phyloP scores from a whole-genome alignment of 1,140 invertebrate species.

The Pogonomyrmex barbatus region DNA sequence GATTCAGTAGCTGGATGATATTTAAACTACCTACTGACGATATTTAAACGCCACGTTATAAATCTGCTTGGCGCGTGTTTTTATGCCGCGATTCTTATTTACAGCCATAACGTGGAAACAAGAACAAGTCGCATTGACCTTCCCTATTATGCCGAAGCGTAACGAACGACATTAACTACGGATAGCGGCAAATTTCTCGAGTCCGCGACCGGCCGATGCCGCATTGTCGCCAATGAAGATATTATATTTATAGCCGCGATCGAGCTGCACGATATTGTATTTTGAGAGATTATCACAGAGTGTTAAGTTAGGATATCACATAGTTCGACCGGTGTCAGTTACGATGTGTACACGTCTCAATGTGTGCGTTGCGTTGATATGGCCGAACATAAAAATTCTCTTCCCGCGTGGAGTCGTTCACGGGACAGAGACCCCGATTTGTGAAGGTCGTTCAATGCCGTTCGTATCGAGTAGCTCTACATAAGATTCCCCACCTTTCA shows the following conservation, averaged over 20 bases:
- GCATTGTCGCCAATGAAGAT: conserved; percentile 40
- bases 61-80: conserved; percentile 30
- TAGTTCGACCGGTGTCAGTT: conserved; percentile 46
- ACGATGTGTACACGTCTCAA: neutral
- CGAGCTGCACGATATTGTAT: neutral
- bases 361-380: conserved; percentile 14
- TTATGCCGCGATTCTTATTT: conserved; percentile 11
- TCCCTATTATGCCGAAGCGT: conserved; percentile 6
- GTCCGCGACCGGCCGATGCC: neutral
- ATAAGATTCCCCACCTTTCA: conserved; percentile 44
- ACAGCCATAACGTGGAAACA: conserved; percentile 13
- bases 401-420: conserved; percentile 59
- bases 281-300: neutral
- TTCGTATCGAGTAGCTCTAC: conserved; percentile 75
- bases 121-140: neutral
- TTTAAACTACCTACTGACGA: too few relatives aligned
- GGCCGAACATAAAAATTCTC: conserved; percentile 65
- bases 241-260: conserved; percentile 50
- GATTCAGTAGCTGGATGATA: neutral
- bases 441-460: conserved; percentile 86
- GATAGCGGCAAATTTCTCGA: neutral
- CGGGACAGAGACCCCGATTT: conserved; percentile 80
- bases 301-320: neutral
- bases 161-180: conserved; percentile 26
- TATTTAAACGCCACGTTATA: conserved; percentile 9